A percentile compares a stretch with the other conserved stretches of the same genome.
phyloP scores from a whole-genome alignment of 2,797 vertebrate species.

The Macropus fuliginosus region DNA sequence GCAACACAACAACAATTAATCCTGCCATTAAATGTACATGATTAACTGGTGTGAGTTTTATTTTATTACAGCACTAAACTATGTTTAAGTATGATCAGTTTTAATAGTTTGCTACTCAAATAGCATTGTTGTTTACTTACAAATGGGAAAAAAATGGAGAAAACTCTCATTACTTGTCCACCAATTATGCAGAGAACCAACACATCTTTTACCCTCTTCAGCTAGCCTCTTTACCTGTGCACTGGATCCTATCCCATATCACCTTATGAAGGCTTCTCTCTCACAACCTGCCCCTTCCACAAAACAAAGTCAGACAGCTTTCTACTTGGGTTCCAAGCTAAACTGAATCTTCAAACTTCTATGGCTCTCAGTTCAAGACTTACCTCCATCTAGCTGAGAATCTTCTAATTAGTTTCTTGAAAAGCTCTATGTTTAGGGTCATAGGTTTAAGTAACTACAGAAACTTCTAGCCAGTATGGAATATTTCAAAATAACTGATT shows the following conservation, averaged over 20 bases:
- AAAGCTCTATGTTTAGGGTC: neutral
- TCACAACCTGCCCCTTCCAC: neutral
- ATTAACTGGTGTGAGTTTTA: neutral
- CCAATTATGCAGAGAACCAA: neutral
- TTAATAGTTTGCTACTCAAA: neutral
- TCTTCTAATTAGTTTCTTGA: constrained; percentile 6
- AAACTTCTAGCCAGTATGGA: neutral
- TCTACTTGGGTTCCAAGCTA: constrained; percentile 31
- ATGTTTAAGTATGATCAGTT: neutral
- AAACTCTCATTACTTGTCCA: neutral
- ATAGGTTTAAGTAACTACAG: neutral
- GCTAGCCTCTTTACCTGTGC: neutral
- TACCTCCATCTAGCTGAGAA: constrained; percentile 9
- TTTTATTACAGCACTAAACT: neutral
- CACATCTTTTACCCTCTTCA: neutral
- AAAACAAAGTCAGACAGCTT: constrained; percentile 19
- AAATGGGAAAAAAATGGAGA: neutral
- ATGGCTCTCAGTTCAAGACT: constrained; percentile 6
- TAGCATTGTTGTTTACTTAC: neutral
- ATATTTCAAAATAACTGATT: constrained; percentile 5
- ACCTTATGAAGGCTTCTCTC: neutral
- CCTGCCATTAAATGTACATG: neutral
- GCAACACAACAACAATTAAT: neutral
- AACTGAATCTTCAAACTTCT: neutral
- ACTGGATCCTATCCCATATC: constrained; percentile 7